Evolutionary conservation across 2,888 invertebrate genomes (phyloP).

Genomic region (Caenorhabditis sp.): DNA sequence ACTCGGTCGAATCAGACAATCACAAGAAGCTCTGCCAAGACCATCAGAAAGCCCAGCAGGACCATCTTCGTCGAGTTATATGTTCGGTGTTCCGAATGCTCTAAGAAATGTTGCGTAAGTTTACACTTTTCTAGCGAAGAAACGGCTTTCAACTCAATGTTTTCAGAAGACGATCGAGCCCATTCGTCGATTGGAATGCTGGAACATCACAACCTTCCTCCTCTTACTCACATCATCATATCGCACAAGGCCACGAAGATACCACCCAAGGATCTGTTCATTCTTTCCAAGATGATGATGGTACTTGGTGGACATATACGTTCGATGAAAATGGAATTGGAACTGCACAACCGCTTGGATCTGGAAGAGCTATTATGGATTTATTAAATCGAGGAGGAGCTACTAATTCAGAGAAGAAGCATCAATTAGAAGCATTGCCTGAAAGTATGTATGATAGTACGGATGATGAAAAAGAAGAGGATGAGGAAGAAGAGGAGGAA

Average conservation of each 20-base stretch:
- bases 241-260: conserved; percentile 78
- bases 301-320: conserved; percentile 85
- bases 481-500: conserved; percentile 3
- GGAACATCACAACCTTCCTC: conserved; percentile 12
- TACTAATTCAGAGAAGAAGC: conserved; percentile 15
- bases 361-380: conserved; percentile 49
- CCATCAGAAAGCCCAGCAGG: background rate
- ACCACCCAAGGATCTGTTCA: conserved; percentile 81
- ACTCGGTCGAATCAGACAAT: conserved; percentile 27
- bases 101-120: conserved; percentile 33
- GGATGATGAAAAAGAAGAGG: conserved; percentile 44
- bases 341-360: conserved; percentile 67
- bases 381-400: conserved; percentile 35
- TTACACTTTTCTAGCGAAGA: background rate
- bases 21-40: background rate
- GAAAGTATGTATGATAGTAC: conserved; percentile 45
- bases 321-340: conserved; percentile 81
- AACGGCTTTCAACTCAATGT: background rate
- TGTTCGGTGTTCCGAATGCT: conserved; percentile 28
- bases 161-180: conserved; percentile 28
- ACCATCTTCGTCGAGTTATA: conserved; percentile 10
- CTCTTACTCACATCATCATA: conserved; percentile 30
- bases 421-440: conserved; percentile 39
- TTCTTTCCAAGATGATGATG: conserved; percentile 71
- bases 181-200: conserved; percentile 39